Conservation (phyloP, 1,140 invertebrate genomes). For the Ctenoplectra terminalis region DNA sequence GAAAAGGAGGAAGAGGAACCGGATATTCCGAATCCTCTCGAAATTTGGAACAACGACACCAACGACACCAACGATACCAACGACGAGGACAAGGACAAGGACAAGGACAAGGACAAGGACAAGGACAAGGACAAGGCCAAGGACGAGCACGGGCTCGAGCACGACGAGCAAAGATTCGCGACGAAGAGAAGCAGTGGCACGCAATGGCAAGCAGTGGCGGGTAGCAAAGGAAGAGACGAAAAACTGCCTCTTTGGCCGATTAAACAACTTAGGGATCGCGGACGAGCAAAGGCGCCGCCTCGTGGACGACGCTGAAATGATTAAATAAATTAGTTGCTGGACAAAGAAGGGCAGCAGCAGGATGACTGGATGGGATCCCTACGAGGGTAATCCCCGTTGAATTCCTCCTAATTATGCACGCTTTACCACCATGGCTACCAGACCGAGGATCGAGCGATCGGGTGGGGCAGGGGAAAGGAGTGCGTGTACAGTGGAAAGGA, state of each 20-base stretch:
- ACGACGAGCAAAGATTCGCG: conserved; percentile 38
- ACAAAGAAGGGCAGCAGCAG: conserved; percentile 78
- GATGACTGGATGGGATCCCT: conserved; percentile 80
- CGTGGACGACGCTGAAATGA: conserved; percentile 75
- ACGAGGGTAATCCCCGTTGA: conserved; percentile 81
- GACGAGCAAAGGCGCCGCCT: conserved; percentile 76
- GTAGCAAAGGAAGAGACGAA: conserved; percentile 47
- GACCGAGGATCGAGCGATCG: conserved; percentile 49
- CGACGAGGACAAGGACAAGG: conserved; percentile 6
- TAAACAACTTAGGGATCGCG: conserved; percentile 72
- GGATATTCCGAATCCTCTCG: conserved; percentile 8
- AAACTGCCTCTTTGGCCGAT: conserved; percentile 73
- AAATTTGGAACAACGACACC: conserved; percentile 52
- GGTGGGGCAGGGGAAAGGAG: background rate
- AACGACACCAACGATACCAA: conserved; percentile 15
- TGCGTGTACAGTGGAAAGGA: conserved; percentile 2
- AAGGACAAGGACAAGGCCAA: conserved; percentile 10
- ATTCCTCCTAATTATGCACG: conserved; percentile 82
- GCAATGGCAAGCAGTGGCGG: conserved; percentile 6
- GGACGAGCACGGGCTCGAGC: conserved; percentile 7
- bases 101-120: background rate
- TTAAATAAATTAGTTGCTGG: conserved; percentile 82
- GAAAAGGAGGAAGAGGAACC: too few relatives aligned
- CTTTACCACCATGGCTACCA: conserved; percentile 79
- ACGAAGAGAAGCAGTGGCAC: conserved; percentile 42